Percentiles rank a stretch among this genome's conserved stretches.
phyloP scores from a whole-genome alignment of 53 echinoderm and acorn worm species.

The Zoroaster sp. region DNA sequence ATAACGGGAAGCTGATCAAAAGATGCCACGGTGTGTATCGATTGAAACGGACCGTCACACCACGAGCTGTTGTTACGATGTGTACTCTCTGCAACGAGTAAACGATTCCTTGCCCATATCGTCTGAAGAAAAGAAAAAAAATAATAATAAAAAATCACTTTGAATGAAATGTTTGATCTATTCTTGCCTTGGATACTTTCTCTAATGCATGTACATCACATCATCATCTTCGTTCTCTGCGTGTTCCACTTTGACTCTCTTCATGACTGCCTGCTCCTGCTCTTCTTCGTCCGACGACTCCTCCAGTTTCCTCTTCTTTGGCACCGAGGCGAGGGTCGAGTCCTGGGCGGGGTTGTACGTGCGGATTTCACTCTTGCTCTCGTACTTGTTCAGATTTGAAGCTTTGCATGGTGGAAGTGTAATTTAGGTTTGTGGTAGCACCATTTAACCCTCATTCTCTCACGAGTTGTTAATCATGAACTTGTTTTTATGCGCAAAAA shows the following conservation, averaged over 20 bases:
- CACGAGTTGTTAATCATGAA: too few relatives aligned
- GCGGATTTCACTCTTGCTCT: constrained; percentile 85
- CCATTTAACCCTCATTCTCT: too few relatives aligned
- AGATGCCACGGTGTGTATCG: constrained; percentile 91
- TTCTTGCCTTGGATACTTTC: too few relatives aligned
- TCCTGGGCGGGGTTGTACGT: constrained; percentile 89
- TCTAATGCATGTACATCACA: constrained; percentile 59
- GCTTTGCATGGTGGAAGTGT: too few relatives aligned
- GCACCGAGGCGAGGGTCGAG: constrained; percentile 85
- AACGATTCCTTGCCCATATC: constrained; percentile 76
- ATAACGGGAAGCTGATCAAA: constrained; percentile 97
- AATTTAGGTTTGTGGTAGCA: too few relatives aligned
- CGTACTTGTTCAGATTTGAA: constrained; percentile 83
- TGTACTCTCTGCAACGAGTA: constrained; percentile 61
- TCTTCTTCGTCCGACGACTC: constrained; percentile 35
- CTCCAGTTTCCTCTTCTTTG: constrained; percentile 77
- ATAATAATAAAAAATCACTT: too few relatives aligned
- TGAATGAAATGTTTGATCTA: too few relatives aligned
- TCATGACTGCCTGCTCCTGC: background rate
- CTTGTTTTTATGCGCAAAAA: too few relatives aligned
- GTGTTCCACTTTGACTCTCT: constrained; percentile 19
- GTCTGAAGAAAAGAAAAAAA: constrained; percentile 33
- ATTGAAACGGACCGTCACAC: constrained; percentile 86
- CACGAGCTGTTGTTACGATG: constrained; percentile 56
- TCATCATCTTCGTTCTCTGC: constrained; percentile 6